Evolutionary conservation across 2,888 invertebrate species (phyloP).

Genomic region (Ceratothoa steindachneri): DNA sequence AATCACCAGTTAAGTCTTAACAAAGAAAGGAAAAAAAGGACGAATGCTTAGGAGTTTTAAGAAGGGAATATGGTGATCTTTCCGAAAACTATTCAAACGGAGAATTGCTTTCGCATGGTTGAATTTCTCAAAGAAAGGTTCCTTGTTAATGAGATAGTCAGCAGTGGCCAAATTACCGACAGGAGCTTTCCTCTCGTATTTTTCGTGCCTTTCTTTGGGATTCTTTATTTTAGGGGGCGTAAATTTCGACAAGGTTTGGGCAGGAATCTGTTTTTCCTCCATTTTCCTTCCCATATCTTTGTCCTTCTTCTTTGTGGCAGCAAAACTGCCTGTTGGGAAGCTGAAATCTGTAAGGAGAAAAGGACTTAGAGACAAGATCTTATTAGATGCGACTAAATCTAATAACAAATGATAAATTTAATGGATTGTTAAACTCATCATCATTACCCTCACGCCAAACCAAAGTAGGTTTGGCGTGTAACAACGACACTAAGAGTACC

Average conservation of each 20-base stretch:
- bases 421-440: too few species aligned
- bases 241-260: not conserved
- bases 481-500: too few species aligned
- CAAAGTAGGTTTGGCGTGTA: too few species aligned
- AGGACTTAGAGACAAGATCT: too few species aligned
- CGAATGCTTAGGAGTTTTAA: conserved; percentile 14
- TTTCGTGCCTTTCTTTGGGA: not conserved
- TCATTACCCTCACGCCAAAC: too few species aligned
- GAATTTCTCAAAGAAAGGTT: conserved; percentile 22
- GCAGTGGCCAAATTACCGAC: not conserved
- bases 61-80: conserved; percentile 4
- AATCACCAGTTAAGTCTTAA: conserved; percentile 10
- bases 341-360: not conserved
- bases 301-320: not conserved
- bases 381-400: too few species aligned
- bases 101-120: conserved; percentile 14
- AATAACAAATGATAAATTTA: too few species aligned
- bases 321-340: not conserved
- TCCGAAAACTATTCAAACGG: conserved; percentile 9
- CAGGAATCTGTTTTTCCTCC: not conserved
- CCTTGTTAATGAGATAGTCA: not conserved
- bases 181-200: not conserved
- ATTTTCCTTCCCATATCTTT: not conserved
- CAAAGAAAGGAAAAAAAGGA: conserved; percentile 23
- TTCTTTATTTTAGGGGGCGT: not conserved